phyloP scores from a whole-genome alignment of 2,797 vertebrate species.

The Otolemur crassicaudatus region DNA sequence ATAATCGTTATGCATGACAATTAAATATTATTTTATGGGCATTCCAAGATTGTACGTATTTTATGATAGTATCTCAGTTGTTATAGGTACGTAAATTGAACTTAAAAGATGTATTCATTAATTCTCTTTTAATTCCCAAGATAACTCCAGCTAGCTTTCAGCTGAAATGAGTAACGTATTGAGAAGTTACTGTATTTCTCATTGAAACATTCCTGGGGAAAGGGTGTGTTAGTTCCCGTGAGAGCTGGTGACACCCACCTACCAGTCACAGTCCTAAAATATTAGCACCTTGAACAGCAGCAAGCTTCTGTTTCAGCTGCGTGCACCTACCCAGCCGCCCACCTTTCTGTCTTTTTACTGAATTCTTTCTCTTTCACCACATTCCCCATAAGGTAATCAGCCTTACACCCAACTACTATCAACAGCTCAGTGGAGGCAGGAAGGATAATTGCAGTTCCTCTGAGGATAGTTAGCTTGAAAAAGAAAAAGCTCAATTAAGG shows the following conservation, averaged over 20 bases:
- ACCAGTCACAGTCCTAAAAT: not conserved
- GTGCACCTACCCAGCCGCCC: not conserved
- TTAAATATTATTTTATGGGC: conserved; percentile 35
- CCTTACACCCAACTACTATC: not conserved
- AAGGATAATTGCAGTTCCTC: not conserved
- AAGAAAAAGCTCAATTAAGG: not conserved
- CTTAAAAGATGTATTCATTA: not conserved
- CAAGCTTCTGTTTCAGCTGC: not conserved
- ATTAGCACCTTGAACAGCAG: not conserved
- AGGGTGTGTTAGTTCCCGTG: not conserved
- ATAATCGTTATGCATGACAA: conserved; percentile 21
- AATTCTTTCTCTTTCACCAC: not conserved
- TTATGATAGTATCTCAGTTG: conserved; percentile 17
- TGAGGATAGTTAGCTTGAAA: not conserved
- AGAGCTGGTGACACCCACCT: too few relatives aligned
- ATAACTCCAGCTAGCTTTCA: not conserved
- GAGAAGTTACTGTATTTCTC: not conserved
- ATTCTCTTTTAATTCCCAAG: conserved; percentile 37
- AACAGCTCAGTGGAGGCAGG: not conserved
- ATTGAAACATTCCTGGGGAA: not conserved
- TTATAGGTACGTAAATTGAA: not conserved
- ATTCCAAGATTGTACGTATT: conserved; percentile 31
- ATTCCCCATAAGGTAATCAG: not conserved
- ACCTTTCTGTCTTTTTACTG: not conserved
- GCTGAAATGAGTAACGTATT: conserved; percentile 18